phyloP scores from a whole-genome alignment of 2,113 vertebrate species.

The Cardinalis cardinalis region DNA sequence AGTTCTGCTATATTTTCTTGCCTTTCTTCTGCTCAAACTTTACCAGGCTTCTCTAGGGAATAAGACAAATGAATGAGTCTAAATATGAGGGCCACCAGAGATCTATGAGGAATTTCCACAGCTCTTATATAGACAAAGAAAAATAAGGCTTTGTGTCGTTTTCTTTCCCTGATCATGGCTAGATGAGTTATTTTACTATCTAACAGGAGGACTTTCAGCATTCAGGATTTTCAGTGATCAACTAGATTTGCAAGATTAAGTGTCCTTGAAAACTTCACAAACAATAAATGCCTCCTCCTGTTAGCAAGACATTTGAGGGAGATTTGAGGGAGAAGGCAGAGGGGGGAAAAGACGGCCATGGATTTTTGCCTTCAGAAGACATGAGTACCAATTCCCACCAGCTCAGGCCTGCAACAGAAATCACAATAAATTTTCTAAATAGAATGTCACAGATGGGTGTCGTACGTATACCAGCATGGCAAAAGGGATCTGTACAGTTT shows the following conservation, averaged over 20 bases:
- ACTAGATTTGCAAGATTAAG: neutral
- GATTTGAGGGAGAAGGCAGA: neutral
- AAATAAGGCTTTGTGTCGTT: neutral
- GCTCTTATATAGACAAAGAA: neutral
- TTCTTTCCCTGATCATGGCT: neutral
- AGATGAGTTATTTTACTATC: neutral
- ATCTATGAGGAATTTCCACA: neutral
- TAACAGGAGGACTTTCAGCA: neutral
- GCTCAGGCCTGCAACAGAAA: neutral
- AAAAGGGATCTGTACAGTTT: neutral
- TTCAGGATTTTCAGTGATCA: neutral
- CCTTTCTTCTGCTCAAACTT: neutral
- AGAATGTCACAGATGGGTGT: rapidly evolving
- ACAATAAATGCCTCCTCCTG: neutral
- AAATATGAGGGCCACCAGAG: neutral
- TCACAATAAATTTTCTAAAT: neutral
- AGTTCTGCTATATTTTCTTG: neutral
- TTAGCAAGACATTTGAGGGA: neutral
- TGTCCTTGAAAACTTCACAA: neutral
- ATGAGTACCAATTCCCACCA: neutral
- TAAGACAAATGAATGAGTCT: neutral
- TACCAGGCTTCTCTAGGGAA: neutral
- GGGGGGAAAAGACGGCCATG: neutral
- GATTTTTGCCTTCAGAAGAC: neutral
- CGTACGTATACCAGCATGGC: neutral